Conservation (phyloP, 1,140 invertebrate species). For the Zaprionus lachaisei region DNA sequence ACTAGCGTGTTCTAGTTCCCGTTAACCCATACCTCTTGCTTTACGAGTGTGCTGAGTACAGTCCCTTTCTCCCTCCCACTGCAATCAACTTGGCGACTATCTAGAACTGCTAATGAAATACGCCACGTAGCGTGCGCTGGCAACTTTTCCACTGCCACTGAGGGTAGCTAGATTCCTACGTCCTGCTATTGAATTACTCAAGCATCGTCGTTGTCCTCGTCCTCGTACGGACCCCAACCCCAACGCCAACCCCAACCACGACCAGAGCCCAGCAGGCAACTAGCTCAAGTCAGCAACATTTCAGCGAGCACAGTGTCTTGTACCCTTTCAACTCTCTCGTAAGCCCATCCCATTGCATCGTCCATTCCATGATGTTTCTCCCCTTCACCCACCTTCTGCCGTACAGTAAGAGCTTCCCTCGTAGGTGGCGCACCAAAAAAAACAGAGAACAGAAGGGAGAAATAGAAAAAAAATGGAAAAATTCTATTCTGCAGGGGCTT, state of each 20-base stretch:
- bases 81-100: conserved; percentile 50
- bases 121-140: conserved; percentile 67
- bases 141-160: conserved; percentile 56
- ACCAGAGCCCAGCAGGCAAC: conserved; percentile 26
- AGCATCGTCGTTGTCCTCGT: conserved; percentile 45
- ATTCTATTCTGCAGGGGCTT: conserved; percentile 65
- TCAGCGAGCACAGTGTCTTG: conserved; percentile 69
- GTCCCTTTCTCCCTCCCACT: conserved; percentile 1
- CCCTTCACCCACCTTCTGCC: background rate
- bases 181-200: conserved; percentile 77
- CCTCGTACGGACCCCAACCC: background rate
- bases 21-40: background rate
- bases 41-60: background rate
- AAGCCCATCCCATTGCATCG: conserved; percentile 36
- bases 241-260: background rate
- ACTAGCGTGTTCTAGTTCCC: conserved; percentile 10
- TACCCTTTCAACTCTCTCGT: conserved; percentile 72
- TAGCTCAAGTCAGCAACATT: conserved; percentile 79
- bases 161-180: conserved; percentile 41
- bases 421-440: conserved; percentile 48
- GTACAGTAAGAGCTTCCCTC: conserved; percentile 13
- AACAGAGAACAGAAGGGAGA: conserved; percentile 17
- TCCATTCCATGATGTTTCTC: background rate
- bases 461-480: conserved; percentile 23
- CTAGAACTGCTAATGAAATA: conserved; percentile 76